These are phyloP conservation scores for Diabrotica balteata DNA, from an alignment of 2,888 invertebrate genomes.

Conservation along the genomic window DNA sequence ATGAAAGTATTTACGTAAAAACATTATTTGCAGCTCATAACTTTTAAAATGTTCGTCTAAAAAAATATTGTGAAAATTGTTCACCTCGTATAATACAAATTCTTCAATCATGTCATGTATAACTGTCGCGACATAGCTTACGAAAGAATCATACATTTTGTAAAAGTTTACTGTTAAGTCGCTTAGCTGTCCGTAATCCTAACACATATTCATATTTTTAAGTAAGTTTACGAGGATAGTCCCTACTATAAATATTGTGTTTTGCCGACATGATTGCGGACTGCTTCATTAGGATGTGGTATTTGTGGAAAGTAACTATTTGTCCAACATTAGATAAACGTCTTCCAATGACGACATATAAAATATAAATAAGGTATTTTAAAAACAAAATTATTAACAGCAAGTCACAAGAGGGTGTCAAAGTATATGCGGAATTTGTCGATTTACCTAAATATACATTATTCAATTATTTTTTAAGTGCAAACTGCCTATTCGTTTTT, in stretches of 20 bases:
- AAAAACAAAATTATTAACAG: too few relatives aligned
- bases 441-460: too few relatives aligned
- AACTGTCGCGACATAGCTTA: constrained; percentile 31
- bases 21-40: too few relatives aligned
- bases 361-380: too few relatives aligned
- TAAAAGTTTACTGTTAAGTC: constrained; percentile 25
- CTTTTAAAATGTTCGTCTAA: too few relatives aligned
- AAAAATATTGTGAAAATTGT: not conserved
- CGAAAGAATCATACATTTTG: constrained; percentile 27
- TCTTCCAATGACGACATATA: too few relatives aligned
- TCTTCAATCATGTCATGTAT: constrained; percentile 35
- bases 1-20: too few relatives aligned
- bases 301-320: constrained; percentile 38
- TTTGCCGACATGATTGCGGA: constrained; percentile 23
- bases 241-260: constrained; percentile 16
- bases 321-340: not conserved
- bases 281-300: constrained; percentile 49
- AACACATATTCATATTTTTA: constrained; percentile 25
- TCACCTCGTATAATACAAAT: constrained; percentile 32
- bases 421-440: too few relatives aligned
- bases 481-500: too few relatives aligned
- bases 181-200: constrained; percentile 30
- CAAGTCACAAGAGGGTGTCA: too few relatives aligned
- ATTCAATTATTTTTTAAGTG: too few relatives aligned
- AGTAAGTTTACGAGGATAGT: constrained; percentile 16